Conservation (phyloP, 2,113 vertebrate species). For the Ceyx melanurus region DNA sequence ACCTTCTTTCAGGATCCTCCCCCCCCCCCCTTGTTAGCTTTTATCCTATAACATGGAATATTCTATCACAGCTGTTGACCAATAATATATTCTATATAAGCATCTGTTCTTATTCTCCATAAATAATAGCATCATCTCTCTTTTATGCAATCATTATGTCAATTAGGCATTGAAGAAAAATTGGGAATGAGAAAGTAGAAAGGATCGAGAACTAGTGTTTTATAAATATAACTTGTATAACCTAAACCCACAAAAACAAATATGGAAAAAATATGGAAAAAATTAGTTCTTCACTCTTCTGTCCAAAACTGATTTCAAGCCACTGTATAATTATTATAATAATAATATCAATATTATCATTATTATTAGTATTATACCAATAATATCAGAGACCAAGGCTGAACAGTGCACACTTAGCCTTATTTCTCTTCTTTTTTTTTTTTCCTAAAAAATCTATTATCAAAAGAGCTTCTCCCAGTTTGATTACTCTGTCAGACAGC, state of each 20-base stretch:
- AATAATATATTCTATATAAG: neutral
- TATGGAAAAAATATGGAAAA: neutral
- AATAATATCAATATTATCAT: no score
- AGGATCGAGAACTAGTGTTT: neutral
- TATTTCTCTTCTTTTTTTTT: neutral
- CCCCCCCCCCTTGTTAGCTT: neutral
- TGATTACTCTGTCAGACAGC: neutral
- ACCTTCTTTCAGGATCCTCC: neutral
- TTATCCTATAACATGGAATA: neutral
- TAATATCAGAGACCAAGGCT: neutral
- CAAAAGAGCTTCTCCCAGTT: neutral
- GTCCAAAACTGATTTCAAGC: neutral
- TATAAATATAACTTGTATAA: neutral
- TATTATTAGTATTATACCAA: neutral
- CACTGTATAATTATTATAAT: neutral
- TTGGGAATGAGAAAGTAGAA: neutral
- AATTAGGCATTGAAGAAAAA: neutral
- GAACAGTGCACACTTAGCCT: neutral
- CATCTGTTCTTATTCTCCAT: neutral
- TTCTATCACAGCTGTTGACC: neutral
- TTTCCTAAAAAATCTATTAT: neutral
- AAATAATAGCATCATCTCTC: neutral
- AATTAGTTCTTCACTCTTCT: neutral
- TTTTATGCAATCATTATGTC: neutral
- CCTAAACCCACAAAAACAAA: neutral